Conservation (phyloP, 2,888 invertebrate genomes). For the Emmelina monodactyla region DNA sequence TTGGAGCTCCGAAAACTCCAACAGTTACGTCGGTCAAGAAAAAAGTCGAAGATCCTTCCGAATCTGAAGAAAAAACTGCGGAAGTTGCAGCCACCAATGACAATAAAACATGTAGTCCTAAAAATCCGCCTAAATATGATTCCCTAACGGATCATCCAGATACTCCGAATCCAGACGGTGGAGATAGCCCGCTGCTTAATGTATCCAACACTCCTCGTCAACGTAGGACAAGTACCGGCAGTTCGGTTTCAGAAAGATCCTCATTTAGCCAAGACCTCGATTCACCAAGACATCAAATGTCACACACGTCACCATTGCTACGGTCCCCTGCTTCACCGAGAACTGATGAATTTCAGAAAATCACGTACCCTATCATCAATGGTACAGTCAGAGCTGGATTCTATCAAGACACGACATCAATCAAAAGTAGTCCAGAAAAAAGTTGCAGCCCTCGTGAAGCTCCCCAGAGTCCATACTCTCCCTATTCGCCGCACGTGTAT, state of each 20-base stretch:
- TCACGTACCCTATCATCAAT: conserved; percentile 78
- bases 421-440: conserved; percentile 84
- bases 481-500: conserved; percentile 56
- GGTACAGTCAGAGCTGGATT: conserved; percentile 87
- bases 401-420: conserved; percentile 87
- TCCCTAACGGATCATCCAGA: conserved; percentile 38
- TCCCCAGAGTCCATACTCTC: conserved; percentile 59
- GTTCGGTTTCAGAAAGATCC: conserved; percentile 80
- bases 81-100: conserved; percentile 30
- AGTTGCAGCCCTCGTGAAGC: conserved; percentile 82
- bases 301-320: conserved; percentile 75
- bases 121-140: conserved; percentile 42
- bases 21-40: conserved; percentile 63
- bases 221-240: conserved; percentile 79
- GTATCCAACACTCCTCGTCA: conserved; percentile 56
- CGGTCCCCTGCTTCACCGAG: conserved; percentile 82
- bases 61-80: conserved; percentile 45
- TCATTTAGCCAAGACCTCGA: conserved; percentile 81
- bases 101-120: conserved; percentile 34
- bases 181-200: conserved; percentile 44
- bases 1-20: conserved; percentile 82
- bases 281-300: conserved; percentile 76
- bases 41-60: conserved; percentile 61
- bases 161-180: conserved; percentile 47
- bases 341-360: conserved; percentile 72